Conservation (phyloP, 1,140 invertebrate species). For the Megathymus violae region DNA sequence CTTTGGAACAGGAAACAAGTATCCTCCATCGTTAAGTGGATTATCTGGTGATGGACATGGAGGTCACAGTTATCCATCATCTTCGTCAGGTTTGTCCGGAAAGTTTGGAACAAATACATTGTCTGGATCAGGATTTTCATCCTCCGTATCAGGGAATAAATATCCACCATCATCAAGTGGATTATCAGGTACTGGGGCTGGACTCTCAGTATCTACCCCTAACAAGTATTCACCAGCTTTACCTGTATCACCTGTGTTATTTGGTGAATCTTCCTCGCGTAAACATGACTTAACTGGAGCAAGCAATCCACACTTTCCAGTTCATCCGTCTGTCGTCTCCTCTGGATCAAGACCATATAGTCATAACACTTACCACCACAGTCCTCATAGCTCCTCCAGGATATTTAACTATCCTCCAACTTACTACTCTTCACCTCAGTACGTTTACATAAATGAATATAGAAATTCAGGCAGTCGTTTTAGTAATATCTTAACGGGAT, state of each 20-base stretch:
- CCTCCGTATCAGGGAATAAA: slow-evolving; percentile 25
- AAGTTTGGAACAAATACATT: no score
- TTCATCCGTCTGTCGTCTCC: no score
- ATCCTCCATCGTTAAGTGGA: no score
- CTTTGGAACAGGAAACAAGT: no score
- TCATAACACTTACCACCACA: slow-evolving; percentile 16
- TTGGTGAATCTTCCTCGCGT: no score
- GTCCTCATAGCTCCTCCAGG: slow-evolving; percentile 17
- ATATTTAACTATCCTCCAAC: slow-evolving; percentile 38
- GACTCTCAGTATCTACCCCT: slow-evolving; percentile 11
- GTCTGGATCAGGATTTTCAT: no score
- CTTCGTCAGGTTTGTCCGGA: slow-evolving; percentile 39
- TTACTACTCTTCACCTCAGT: slow-evolving; percentile 65
- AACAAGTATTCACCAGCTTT: slow-evolving; percentile 21
- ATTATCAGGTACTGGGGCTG: slow-evolving; percentile 27
- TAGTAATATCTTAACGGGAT: slow-evolving; percentile 64
- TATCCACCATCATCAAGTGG: slow-evolving; percentile 37
- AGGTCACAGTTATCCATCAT: slow-evolving; percentile 28
- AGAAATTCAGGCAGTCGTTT: slow-evolving; percentile 70
- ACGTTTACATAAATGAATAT: slow-evolving; percentile 69
- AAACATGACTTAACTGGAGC: slow-evolving; percentile 19
- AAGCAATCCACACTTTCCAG: slow-evolving; percentile 4
- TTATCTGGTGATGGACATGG: background rate
- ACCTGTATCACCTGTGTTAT: slow-evolving; percentile 10
- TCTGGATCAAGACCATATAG: slow-evolving; percentile 1